Percentiles rank a stretch among this genome's conserved stretches.
Conservation (phyloP, 2,113 vertebrate species). For the Sphyrna mokarran region DNA sequence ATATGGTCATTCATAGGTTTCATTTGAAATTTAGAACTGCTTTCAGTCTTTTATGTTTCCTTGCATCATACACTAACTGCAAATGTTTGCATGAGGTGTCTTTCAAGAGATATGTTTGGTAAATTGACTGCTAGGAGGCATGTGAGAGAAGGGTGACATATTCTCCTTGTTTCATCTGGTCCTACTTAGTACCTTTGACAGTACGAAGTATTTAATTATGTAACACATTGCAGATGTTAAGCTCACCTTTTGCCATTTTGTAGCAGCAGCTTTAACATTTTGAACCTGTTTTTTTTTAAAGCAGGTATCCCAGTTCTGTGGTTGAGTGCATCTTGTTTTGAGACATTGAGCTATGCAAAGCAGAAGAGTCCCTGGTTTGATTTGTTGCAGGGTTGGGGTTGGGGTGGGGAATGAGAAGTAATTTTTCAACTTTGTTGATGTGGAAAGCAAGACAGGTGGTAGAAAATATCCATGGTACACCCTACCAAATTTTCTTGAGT, state of each 20-base stretch:
- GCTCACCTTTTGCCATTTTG: background rate
- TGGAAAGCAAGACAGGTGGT: background rate
- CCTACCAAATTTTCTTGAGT: background rate
- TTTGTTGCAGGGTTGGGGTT: background rate
- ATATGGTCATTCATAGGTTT: background rate
- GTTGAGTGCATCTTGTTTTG: background rate
- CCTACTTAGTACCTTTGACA: background rate
- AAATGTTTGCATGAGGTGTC: background rate
- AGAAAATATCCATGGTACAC: background rate
- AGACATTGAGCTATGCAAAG: background rate
- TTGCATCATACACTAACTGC: background rate
- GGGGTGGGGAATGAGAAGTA: background rate
- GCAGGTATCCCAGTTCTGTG: background rate
- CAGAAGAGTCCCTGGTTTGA: background rate
- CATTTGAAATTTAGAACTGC: background rate
- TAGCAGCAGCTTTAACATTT: background rate
- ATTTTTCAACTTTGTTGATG: no score
- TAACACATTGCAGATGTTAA: background rate
- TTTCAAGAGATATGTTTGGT: background rate
- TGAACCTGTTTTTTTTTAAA: background rate
- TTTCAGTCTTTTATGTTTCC: background rate
- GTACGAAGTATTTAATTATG: background rate
- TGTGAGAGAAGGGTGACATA: background rate
- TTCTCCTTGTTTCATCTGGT: background rate
- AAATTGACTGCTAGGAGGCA: background rate